phyloP scores from a whole-genome alignment of 2,797 vertebrate species.

The Ptychobarbus kaznakovi region DNA sequence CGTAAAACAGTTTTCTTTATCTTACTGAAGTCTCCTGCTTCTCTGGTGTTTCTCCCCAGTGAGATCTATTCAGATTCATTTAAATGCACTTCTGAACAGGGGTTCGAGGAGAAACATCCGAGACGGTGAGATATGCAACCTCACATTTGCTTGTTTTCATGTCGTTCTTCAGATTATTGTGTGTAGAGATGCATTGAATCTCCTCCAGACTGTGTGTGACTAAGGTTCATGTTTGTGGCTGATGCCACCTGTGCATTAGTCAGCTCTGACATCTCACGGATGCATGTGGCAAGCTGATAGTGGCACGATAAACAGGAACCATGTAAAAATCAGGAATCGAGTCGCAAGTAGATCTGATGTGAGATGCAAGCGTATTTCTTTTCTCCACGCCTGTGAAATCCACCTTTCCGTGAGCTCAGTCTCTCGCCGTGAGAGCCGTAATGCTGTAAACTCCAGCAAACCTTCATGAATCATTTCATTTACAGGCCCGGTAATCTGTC shows the following conservation, averaged over 20 bases:
- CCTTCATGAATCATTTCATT: conserved; percentile 21
- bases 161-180: background rate
- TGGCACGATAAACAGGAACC: background rate
- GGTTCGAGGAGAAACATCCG: background rate
- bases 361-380: background rate
- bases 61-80: background rate
- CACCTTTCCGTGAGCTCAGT: background rate
- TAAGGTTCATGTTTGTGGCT: conserved; percentile 16
- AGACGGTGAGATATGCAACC: background rate
- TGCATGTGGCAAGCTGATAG: conserved; percentile 10
- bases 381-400: background rate
- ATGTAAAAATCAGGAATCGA: background rate
- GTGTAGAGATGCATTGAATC: background rate
- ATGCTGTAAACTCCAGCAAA: background rate
- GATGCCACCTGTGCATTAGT: conserved; percentile 40
- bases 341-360: background rate
- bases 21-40: background rate
- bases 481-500: background rate
- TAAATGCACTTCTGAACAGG: background rate
- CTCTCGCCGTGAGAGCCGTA: background rate
- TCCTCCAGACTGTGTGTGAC: conserved; percentile 25
- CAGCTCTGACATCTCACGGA: conserved; percentile 26
- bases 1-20: background rate
- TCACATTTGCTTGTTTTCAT: background rate
- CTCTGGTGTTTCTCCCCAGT: background rate